Conservation (phyloP, 2,113 vertebrate species). For the Nothobranchius kuhntae region DNA sequence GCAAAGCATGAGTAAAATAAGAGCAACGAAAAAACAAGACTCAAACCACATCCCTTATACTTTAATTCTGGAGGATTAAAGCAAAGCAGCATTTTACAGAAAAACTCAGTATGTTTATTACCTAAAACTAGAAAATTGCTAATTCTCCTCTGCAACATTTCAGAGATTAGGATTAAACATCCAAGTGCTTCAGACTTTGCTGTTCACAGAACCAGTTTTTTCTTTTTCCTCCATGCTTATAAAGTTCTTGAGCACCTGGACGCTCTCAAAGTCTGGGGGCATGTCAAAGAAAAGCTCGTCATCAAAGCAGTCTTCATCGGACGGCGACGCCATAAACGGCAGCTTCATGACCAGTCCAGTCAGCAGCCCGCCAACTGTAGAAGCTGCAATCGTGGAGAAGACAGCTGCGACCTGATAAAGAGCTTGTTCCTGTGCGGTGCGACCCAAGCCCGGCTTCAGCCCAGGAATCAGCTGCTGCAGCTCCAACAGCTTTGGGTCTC, state of each 20-base stretch:
- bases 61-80: no score
- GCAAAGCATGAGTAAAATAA: no score
- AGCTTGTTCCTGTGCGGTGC: constrained; percentile 55
- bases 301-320: constrained; percentile 74
- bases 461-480: constrained; percentile 66
- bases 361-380: constrained; percentile 64
- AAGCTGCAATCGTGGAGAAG: constrained; percentile 45
- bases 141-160: no score
- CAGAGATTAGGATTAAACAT: no score
- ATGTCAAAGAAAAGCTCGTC: constrained; percentile 77
- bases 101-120: no score
- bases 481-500: constrained; percentile 42
- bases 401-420: constrained; percentile 74
- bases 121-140: no score
- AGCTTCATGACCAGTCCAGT: constrained; percentile 69
- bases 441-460: constrained; percentile 62
- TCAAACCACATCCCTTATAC: no score
- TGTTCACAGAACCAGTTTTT: constrained; percentile 3
- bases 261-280: constrained; percentile 55
- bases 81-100: no score
- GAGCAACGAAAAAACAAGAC: no score
- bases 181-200: constrained; percentile 32
- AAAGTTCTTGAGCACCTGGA: neutral
- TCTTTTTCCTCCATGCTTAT: constrained; percentile 15
- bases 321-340: constrained; percentile 67